phyloP scores from a whole-genome alignment of 2,113 vertebrate species.

The Silurus asotus region DNA sequence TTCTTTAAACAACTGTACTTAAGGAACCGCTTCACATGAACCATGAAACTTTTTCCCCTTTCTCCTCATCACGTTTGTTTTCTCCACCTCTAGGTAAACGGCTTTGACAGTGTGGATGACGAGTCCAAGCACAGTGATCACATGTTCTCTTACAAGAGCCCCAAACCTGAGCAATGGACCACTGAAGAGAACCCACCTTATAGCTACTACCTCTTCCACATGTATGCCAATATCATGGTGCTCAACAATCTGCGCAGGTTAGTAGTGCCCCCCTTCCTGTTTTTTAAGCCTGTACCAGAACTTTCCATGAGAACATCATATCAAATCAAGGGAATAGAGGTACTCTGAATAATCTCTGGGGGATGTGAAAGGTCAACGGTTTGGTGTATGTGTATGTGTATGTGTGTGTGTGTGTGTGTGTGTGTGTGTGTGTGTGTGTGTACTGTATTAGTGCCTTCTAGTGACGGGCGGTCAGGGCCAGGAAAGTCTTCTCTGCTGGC shows the following conservation, averaged over 20 bases:
- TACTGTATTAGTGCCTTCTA: too few species aligned
- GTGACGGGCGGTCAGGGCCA: too few species aligned
- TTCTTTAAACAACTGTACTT: too few species aligned
- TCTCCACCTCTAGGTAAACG: conserved; percentile 80
- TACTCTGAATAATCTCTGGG: conserved; percentile 25
- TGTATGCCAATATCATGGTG: conserved; percentile 99
- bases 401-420: too few species aligned
- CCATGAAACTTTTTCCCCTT: too few species aligned
- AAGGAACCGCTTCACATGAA: too few species aligned
- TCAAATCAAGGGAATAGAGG: conserved; percentile 15
- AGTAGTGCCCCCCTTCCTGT: conserved; percentile 55
- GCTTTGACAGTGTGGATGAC: conserved; percentile 98
- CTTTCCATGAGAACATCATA: conserved; percentile 4
- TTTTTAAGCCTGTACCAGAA: conserved; percentile 1
- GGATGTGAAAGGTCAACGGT: background rate
- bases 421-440: too few species aligned
- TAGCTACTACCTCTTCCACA: conserved; percentile 96
- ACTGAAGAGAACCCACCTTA: conserved; percentile 91
- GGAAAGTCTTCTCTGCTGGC: too few species aligned
- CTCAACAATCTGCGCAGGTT: conserved; percentile 96
- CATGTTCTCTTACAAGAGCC: conserved; percentile 95
- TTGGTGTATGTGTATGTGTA: background rate
- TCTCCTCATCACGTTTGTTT: too few species aligned
- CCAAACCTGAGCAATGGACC: conserved; percentile 89
- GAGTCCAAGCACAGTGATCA: conserved; percentile 98